A percentile compares a stretch with the other conserved stretches of the same genome.
These are phyloP conservation scores for Anseranas semipalmata DNA, from an alignment of 2,113 vertebrate species.

Conservation along the genomic window DNA sequence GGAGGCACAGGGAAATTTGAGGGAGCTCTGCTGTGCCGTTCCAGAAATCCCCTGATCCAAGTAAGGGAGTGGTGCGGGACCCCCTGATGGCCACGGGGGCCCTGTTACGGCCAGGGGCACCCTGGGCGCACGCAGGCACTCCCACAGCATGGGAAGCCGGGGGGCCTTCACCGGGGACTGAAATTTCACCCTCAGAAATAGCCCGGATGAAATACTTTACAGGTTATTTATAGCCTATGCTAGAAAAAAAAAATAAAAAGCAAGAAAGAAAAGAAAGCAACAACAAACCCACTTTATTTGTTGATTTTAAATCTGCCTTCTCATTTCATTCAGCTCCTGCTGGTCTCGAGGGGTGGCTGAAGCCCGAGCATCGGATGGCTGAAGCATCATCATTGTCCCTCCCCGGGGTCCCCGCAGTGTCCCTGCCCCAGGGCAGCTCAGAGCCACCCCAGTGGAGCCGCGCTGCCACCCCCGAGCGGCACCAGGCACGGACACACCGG, in stretches of 20 bases:
- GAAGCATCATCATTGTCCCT: not conserved
- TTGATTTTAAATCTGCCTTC: constrained; percentile 5
- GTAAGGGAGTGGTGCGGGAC: not conserved
- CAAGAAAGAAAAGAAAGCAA: not conserved
- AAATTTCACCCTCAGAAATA: constrained; percentile 1
- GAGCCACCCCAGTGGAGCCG: not conserved
- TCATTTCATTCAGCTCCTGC: not conserved
- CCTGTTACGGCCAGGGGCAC: rapidly evolving
- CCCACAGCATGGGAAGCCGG: not conserved
- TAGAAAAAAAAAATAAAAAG: not conserved
- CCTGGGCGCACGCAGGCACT: not conserved
- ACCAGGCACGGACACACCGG: not conserved
- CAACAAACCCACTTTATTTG: not conserved
- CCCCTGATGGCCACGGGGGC: rapidly evolving
- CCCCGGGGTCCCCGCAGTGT: not conserved
- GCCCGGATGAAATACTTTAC: not conserved
- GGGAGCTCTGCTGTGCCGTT: not conserved
- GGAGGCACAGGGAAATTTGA: not conserved
- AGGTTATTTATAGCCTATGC: constrained; percentile 37
- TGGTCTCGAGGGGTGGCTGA: not conserved
- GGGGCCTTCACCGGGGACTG: not conserved
- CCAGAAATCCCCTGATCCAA: rapidly evolving
- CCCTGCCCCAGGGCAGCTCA: not conserved
- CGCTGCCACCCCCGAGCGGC: not conserved
- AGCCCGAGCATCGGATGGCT: not conserved